phyloP scores from a whole-genome alignment of 2,113 vertebrate species.

The Vidua chalybeata region DNA sequence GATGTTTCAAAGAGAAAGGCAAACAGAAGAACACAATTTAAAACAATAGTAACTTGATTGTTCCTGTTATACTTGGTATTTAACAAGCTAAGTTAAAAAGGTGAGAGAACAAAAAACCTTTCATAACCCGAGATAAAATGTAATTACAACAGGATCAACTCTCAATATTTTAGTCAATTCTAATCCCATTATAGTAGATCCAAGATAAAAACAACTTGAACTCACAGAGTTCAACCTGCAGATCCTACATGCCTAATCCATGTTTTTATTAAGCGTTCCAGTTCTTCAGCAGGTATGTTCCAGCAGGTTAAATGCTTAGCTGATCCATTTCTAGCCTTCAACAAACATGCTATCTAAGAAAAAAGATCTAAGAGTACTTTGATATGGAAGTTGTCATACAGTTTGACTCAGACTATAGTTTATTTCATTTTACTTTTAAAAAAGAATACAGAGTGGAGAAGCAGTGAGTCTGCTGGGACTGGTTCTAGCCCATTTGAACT shows the following conservation, averaged over 20 bases:
- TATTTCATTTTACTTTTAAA: not conserved
- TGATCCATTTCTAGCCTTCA: not conserved
- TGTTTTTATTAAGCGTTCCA: not conserved
- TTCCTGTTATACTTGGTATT: not conserved
- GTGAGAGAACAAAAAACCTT: not conserved
- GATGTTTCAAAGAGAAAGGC: not conserved
- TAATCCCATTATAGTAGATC: not conserved
- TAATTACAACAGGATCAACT: not conserved
- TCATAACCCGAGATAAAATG: not conserved
- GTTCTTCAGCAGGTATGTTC: not conserved
- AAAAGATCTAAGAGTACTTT: not conserved
- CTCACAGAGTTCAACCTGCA: not conserved
- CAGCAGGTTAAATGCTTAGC: not conserved
- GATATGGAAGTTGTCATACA: accelerated
- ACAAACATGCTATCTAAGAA: not conserved
- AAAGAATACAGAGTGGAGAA: not conserved
- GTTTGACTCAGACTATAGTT: not conserved
- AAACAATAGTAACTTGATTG: not conserved
- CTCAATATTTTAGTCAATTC: not conserved
- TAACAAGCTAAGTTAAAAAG: not conserved
- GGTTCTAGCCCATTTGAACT: not conserved
- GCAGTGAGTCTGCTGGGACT: not conserved
- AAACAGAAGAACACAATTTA: not conserved
- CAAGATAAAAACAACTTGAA: not conserved
- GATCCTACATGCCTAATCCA: not conserved